phyloP scores from a whole-genome alignment of 2,888 invertebrate genomes.

The Onthophagus sagittarius region DNA sequence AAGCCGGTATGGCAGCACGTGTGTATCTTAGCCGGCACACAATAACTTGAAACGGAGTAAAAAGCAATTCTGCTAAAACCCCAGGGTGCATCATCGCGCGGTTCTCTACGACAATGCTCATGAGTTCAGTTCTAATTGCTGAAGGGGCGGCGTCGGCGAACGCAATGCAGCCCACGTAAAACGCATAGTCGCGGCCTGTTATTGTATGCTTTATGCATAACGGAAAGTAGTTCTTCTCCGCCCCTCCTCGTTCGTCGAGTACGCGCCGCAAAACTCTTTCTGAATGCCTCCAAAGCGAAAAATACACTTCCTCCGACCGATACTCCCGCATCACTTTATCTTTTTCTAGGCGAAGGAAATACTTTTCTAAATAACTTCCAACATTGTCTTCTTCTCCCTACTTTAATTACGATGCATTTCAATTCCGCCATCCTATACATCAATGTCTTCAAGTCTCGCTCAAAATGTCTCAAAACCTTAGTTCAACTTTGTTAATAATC shows the following conservation, averaged over 20 bases:
- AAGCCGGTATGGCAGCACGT: slow-evolving; percentile 39
- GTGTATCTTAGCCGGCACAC: slow-evolving; percentile 38
- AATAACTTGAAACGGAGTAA: slow-evolving; percentile 39
- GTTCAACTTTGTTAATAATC: no score
- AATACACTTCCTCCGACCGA: neutral
- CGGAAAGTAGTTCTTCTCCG: slow-evolving; percentile 6
- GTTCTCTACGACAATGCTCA: slow-evolving; percentile 34
- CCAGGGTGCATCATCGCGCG: slow-evolving; percentile 30
- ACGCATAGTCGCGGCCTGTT: slow-evolving; percentile 7
- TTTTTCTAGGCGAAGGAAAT: neutral
- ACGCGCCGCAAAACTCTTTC: neutral
- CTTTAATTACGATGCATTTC: neutral
- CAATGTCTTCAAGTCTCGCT: no score
- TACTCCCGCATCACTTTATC: neutral
- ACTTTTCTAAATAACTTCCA: neutral
- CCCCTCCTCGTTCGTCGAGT: neutral
- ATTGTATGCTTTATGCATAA: slow-evolving; percentile 13
- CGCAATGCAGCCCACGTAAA: slow-evolving; percentile 21
- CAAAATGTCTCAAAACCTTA: no score
- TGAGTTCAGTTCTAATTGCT: slow-evolving; percentile 43
- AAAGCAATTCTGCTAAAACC: slow-evolving; percentile 46
- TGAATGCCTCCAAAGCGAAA: neutral
- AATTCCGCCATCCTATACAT: no score
- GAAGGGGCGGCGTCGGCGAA: slow-evolving; percentile 28
- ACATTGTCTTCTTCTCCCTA: neutral